Base-by-base conservation (phyloP, 2,113 vertebrate genomes). In the Brienomyrus brachyistius region DNA sequence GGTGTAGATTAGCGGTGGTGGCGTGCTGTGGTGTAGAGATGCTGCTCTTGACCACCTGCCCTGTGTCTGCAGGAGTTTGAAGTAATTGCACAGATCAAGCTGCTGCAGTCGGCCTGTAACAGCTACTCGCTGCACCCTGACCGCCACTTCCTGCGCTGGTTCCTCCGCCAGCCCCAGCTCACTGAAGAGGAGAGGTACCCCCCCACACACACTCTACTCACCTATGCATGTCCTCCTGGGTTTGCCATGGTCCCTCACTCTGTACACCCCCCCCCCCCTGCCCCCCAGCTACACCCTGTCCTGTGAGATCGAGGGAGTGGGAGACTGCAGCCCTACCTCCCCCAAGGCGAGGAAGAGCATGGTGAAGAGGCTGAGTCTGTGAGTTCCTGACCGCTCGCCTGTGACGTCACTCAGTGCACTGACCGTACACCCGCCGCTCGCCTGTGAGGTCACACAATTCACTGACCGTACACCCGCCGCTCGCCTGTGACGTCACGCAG, bases 321-420 rank as follows among this genome's bases (percentile, higher is more conserved):
- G 96, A 0, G 97, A 98, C 17, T 91, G 95, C 90, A 97, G 95
- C 15, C 93, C 97, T 31, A 97, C 97, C 0, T 98, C 95, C 0
- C 97, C 97, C 0, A 99, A 98, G 91, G 95, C 97, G 17, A 95
- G 97, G 90, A 98, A 98, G 85, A 99, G 98, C 94, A 96, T 99
- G 97, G 98, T 98, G 95, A 99, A 99, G 94, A 97, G 98, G 50
- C 95, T 99, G 66, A 99, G 98, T 93, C 95, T 97, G 98, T 99
- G 93, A 98, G 98, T 98, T 35, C 35, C 86, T 48, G 19, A 21
- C 43, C 5, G 5, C 0, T 15, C 6, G 43, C 0, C 31, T 77
- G 27, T 35, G 31, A 11, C 11, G 13, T 77, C 2, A 40, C 40
- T 0, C 40, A 40, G 40, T 40, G 40, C 2, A 40, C 84, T 77